Evolutionary conservation across 1,140 invertebrate genomes (phyloP).

Genomic region (Drosophila sechellia): DNA sequence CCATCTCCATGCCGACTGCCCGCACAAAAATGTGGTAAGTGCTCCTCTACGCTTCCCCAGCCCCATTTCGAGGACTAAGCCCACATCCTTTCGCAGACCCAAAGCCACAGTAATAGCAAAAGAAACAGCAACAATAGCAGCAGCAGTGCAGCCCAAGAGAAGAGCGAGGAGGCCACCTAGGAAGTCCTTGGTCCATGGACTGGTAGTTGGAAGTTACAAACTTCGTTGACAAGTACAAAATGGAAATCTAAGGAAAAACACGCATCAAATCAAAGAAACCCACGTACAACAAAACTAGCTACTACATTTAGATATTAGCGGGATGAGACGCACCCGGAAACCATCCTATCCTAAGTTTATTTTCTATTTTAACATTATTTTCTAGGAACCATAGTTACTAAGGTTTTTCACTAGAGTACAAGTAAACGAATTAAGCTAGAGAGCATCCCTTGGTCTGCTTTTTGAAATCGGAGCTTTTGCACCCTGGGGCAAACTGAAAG

Average conservation of each 20-base stretch:
- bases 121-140: slow-evolving; percentile 50
- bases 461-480: not conserved
- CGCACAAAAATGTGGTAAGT: slow-evolving; percentile 83
- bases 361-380: slow-evolving; percentile 6
- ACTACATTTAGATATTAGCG: slow-evolving; percentile 56
- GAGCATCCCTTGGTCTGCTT: slow-evolving; percentile 6
- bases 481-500: slow-evolving; percentile 18
- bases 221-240: slow-evolving; percentile 63
- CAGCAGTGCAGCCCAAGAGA: slow-evolving; percentile 31
- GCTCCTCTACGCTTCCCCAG: too few species aligned
- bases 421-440: slow-evolving; percentile 29
- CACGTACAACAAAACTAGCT: slow-evolving; percentile 57
- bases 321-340: not conserved
- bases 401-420: slow-evolving; percentile 20
- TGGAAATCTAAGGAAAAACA: slow-evolving; percentile 34
- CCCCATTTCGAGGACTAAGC: not conserved
- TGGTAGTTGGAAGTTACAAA: slow-evolving; percentile 64
- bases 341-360: slow-evolving; percentile 18
- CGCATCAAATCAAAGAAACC: slow-evolving; percentile 73
- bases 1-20: slow-evolving; percentile 95
- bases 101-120: slow-evolving; percentile 7
- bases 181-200: not conserved
- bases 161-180: slow-evolving; percentile 30
- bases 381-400: slow-evolving; percentile 4
- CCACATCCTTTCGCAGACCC: slow-evolving; percentile 32